These are phyloP conservation scores for Tadarida brasiliensis DNA, from an alignment of 2,797 vertebrate genomes.

Conservation along the genomic window DNA sequence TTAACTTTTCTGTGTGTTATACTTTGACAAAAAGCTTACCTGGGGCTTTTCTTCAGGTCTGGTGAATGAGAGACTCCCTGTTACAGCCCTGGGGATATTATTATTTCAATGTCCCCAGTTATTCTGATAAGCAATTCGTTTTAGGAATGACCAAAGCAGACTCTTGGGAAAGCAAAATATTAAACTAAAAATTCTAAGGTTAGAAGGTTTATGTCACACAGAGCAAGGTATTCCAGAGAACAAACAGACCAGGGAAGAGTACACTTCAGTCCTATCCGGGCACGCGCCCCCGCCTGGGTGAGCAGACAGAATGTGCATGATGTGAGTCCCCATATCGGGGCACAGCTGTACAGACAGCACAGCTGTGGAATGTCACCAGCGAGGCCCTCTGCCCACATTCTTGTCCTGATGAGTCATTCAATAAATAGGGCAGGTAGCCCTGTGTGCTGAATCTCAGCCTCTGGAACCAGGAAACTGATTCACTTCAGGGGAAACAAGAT, in stretches of 20 bases:
- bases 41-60: background rate
- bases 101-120: background rate
- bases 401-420: constrained; percentile 80
- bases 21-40: background rate
- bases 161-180: background rate
- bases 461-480: constrained; percentile 73
- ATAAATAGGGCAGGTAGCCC: constrained; percentile 75
- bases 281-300: background rate
- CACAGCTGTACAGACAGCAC: constrained; percentile 61
- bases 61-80: background rate
- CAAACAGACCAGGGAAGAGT: background rate
- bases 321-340: background rate
- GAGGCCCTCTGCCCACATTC: constrained; percentile 68
- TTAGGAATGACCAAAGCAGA: background rate
- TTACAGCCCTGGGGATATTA: background rate
- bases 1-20: background rate
- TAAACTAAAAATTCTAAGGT: background rate
- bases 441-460: background rate
- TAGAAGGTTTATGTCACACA: background rate
- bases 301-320: background rate
- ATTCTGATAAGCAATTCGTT: background rate
- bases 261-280: background rate
- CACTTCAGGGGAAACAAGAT: background rate
- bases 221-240: background rate
- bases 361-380: constrained; percentile 79